Evolutionary conservation across 2,888 invertebrate species (phyloP), one percentile per base, ranked within the genome.

Genomic region (Scaptomyza caliginosa): DNA sequence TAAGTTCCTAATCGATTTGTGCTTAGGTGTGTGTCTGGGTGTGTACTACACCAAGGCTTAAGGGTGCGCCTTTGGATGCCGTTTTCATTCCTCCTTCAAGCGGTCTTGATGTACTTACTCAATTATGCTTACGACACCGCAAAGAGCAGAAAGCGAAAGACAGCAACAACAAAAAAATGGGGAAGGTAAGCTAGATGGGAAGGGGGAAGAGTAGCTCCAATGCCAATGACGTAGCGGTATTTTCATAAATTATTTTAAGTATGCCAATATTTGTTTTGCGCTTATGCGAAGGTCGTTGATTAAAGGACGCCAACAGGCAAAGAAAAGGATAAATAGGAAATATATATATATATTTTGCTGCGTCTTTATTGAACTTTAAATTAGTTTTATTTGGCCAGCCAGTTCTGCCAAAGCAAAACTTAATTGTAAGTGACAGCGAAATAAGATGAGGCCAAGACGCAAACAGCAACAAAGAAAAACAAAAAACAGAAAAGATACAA

Each of bases 1-100:
- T 84, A 77, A 84, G 84, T 72, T 77, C 77, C 79, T 79, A 84
- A 86, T 83, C 83, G 84, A 83, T 86, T 84, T 81, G 73, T 56
- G 68, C 67, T 43, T 30, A 30, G 30, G 17, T 28, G 17, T 11
- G 17, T 6, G 28, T n/a, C 59, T 52, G 57, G 52, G 21, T 32
- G 21, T 32, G 21, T 19, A 13, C 11, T 36, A 11, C 10, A 17
- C 50, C 38, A 23, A 48, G 60, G 58, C 24, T 24, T 36, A 16
- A 64, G 63, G 34, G 39, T 30, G 55, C 30, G 59, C 21, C 30
- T 16, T 24, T 28, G 67, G n/a, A 28, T 46, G 26, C 32, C 26
- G n/a, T 7, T 17, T 32, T 13, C 13, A 6, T 17, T 24, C 13
- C 40, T 11, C 19, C 34, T 2, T 8, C 17, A 2, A 13, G 10